Conservation (phyloP, 2,113 vertebrate species). For the Tenebrosternarchus preto region DNA sequence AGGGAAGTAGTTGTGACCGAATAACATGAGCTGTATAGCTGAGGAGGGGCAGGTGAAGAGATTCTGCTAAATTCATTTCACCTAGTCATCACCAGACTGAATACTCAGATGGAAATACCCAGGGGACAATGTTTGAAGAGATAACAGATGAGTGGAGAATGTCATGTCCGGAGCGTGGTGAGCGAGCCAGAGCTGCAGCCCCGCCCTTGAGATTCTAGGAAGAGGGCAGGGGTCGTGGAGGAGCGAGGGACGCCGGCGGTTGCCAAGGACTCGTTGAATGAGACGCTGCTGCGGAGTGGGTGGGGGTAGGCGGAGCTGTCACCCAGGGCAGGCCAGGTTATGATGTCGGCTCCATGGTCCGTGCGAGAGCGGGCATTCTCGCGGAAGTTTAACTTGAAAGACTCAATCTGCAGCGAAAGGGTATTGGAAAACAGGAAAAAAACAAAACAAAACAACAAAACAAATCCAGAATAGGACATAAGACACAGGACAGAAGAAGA, state of each 20-base stretch:
- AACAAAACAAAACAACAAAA: too few species aligned
- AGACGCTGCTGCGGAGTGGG: constrained; percentile 61
- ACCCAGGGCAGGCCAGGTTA: constrained; percentile 75
- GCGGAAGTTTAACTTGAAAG: constrained; percentile 87
- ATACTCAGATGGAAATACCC: background rate
- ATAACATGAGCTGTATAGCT: constrained; percentile 22
- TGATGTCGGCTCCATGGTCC: constrained; percentile 86
- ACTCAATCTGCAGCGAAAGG: constrained; percentile 90
- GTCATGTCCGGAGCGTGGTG: constrained; percentile 44
- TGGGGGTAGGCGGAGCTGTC: constrained; percentile 68
- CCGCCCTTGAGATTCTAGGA: constrained; percentile 46
- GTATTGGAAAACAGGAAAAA: constrained; percentile 55
- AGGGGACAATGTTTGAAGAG: constrained; percentile 4
- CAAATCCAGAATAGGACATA: too few species aligned
- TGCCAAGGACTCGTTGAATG: constrained; percentile 65
- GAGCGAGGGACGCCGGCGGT: constrained; percentile 52
- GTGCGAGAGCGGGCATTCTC: constrained; percentile 85
- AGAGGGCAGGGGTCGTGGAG: constrained; percentile 52
- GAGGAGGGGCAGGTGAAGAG: constrained; percentile 31
- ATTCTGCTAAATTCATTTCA: constrained; percentile 15
- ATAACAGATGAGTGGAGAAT: constrained; percentile 6
- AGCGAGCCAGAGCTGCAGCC: constrained; percentile 49
- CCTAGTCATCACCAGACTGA: constrained; percentile 16
- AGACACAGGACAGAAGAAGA: constrained; percentile 59
- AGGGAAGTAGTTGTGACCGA: background rate